Conservation (phyloP, 2,797 vertebrate genomes). For the Neoniphon sammara region DNA sequence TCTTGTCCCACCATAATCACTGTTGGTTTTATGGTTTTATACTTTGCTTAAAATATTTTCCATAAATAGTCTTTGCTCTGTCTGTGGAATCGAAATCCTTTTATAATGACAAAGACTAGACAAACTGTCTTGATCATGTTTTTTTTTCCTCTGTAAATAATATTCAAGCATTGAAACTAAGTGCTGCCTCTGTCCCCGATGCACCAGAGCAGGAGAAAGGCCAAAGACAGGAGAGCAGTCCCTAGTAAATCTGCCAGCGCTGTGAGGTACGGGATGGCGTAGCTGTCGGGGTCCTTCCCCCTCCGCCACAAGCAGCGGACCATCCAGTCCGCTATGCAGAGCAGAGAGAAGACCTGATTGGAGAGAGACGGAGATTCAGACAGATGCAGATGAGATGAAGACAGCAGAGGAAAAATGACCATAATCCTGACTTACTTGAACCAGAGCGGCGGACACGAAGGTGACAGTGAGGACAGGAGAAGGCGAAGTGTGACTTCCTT, state of each 20-base stretch:
- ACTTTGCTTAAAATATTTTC: too few relatives aligned
- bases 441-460: slow-evolving; percentile 88
- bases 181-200: slow-evolving; percentile 85
- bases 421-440: slow-evolving; percentile 85
- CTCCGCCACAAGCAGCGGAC: slow-evolving; percentile 93
- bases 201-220: slow-evolving; percentile 90
- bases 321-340: slow-evolving; percentile 93
- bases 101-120: neutral
- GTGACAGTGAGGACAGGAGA: slow-evolving; percentile 87
- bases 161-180: slow-evolving; percentile 24
- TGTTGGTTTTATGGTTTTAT: too few relatives aligned
- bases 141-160: neutral
- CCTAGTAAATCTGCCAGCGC: slow-evolving; percentile 94
- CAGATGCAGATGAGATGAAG: neutral
- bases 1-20: too few relatives aligned
- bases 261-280: slow-evolving; percentile 96
- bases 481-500: slow-evolving; percentile 87
- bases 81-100: too few relatives aligned
- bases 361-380: neutral
- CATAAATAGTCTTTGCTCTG: too few relatives aligned
- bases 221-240: slow-evolving; percentile 88
- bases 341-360: slow-evolving; percentile 87
- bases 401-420: neutral
- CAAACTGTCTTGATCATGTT: neutral
- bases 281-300: slow-evolving; percentile 93